Percentiles rank a stretch among this genome's conserved stretches.
Conservation (phyloP, 2,797 vertebrate genomes). For the Sebastes miniatus region DNA sequence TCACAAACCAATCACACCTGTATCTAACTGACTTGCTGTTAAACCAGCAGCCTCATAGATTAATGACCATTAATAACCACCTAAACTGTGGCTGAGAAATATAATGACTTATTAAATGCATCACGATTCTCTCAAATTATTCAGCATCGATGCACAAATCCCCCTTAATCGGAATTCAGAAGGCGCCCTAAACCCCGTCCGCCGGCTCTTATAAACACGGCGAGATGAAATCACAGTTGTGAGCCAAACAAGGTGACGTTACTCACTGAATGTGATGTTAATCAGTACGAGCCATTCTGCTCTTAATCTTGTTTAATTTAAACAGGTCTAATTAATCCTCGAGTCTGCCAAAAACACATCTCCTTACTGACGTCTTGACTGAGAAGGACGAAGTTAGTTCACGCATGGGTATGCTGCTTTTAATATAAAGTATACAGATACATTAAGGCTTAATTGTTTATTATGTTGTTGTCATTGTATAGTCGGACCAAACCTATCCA, state of each 20-base stretch:
- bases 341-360: conserved; percentile 15
- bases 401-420: not conserved
- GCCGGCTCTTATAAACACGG: conserved; percentile 15
- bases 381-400: not conserved
- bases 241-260: conserved; percentile 38
- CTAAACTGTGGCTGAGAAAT: not conserved
- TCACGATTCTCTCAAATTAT: conserved; percentile 17
- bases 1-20: not conserved
- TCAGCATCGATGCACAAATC: conserved; percentile 18
- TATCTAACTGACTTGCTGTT: not conserved
- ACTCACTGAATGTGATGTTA: conserved; percentile 4
- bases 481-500: not conserved
- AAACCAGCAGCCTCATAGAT: not conserved
- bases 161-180: conserved; percentile 43
- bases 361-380: not conserved
- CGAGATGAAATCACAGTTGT: conserved; percentile 30
- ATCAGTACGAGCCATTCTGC: conserved; percentile 5
- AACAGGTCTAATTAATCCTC: conserved; percentile 13
- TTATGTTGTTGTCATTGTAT: not conserved
- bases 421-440: not conserved
- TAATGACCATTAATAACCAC: conserved; percentile 3
- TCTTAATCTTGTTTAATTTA: conserved; percentile 20
- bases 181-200: conserved; percentile 14
- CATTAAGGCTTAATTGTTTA: not conserved
- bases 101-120: conserved; percentile 36